Percentiles rank a stretch among this genome's conserved stretches.
These are phyloP conservation scores for Thalassaphorura encarpata DNA, from an alignment of 1,140 invertebrate genomes.

Conservation along the genomic window DNA sequence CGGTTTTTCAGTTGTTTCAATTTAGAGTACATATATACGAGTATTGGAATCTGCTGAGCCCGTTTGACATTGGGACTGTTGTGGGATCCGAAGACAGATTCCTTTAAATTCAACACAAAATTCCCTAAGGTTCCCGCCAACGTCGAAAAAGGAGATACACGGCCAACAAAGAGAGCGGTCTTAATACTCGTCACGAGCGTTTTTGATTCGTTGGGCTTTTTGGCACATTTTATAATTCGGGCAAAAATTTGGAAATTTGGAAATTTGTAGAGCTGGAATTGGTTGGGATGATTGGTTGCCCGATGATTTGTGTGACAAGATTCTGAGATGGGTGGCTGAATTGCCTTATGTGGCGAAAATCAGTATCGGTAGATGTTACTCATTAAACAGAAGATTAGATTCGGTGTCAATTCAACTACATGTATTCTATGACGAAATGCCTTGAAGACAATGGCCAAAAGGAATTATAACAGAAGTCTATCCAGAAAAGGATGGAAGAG, in stretches of 20 bases:
- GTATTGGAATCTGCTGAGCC: neutral
- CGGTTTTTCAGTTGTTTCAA: no score
- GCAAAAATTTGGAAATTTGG: slow-evolving; percentile 20
- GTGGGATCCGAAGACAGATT: slow-evolving; percentile 6
- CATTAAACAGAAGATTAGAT: neutral
- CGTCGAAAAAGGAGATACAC: neutral
- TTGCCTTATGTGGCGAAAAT: neutral
- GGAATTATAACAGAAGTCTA: neutral
- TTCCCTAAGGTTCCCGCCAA: neutral
- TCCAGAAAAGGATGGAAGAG: no score
- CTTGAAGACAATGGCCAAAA: slow-evolving; percentile 8
- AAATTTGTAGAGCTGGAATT: slow-evolving; percentile 11
- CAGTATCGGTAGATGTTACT: slow-evolving; percentile 11
- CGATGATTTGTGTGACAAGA: neutral
- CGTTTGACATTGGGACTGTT: neutral
- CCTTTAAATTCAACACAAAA: neutral
- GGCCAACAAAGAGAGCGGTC: slow-evolving; percentile 11
- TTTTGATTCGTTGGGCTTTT: slow-evolving; percentile 18
- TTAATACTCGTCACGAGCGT: no score
- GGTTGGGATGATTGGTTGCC: slow-evolving; percentile 18
- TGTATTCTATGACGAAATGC: slow-evolving; percentile 2
- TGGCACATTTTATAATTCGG: slow-evolving; percentile 11
- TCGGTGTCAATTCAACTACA: slow-evolving; percentile 6
- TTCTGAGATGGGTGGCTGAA: neutral
- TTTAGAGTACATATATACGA: neutral